phyloP scores from a whole-genome alignment of 2,113 vertebrate genomes.

The Aphelocoma coerulescens region DNA sequence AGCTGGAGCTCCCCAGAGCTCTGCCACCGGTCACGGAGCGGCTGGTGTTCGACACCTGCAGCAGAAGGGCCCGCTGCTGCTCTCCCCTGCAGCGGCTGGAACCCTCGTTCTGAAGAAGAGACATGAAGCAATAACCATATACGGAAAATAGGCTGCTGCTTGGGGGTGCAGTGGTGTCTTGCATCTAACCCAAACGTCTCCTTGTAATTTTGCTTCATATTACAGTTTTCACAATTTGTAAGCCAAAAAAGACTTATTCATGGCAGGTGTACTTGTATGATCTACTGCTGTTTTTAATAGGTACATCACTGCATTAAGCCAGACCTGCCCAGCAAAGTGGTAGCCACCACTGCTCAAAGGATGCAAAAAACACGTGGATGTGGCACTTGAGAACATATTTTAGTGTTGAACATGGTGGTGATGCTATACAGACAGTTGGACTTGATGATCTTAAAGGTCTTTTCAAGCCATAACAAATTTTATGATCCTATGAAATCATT shows the following conservation, averaged over 20 bases:
- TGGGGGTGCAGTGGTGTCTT: fast-evolving
- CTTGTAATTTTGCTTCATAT: not conserved
- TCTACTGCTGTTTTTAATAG: not conserved
- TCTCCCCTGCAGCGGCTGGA: not conserved
- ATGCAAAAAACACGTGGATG: not conserved
- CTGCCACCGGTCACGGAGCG: not conserved
- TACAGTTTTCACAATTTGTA: not conserved
- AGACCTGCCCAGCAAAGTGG: not conserved
- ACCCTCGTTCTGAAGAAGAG: not conserved
- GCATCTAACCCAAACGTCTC: not conserved
- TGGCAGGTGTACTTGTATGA: not conserved
- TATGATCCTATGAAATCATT: not conserved
- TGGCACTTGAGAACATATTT: not conserved
- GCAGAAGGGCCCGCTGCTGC: not conserved
- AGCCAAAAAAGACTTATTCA: not conserved
- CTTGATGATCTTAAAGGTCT: not conserved
- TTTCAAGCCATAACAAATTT: not conserved
- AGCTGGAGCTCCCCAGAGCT: not conserved
- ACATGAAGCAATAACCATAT: fast-evolving
- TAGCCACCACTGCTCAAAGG: not conserved
- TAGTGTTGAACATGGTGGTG: too few relatives aligned
- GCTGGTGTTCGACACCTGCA: not conserved
- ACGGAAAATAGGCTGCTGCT: not conserved
- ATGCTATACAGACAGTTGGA: not conserved
- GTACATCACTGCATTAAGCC: not conserved